Evolutionary conservation across 2,797 vertebrate genomes (phyloP).

Genomic region (Avahi laniger): DNA sequence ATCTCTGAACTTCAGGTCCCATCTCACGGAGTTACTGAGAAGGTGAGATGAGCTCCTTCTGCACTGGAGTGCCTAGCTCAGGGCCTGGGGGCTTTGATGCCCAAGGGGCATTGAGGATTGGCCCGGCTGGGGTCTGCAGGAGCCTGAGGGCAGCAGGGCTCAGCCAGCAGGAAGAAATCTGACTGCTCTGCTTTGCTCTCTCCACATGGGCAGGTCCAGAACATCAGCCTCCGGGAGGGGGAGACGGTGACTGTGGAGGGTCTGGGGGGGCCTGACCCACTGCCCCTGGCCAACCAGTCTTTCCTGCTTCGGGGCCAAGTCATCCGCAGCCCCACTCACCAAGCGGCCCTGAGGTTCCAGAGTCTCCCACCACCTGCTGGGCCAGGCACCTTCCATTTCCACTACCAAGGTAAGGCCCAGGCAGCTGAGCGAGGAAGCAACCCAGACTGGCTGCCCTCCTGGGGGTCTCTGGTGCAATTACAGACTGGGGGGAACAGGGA

Average conservation of each 20-base stretch:
- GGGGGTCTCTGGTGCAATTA: neutral
- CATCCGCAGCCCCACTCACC: slow-evolving; percentile 95
- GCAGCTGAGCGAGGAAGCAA: neutral
- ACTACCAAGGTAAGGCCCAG: slow-evolving; percentile 92
- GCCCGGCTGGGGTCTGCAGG: neutral
- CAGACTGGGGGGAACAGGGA: neutral
- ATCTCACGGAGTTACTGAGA: neutral
- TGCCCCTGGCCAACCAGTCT: slow-evolving; percentile 94
- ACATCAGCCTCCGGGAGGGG: slow-evolving; percentile 91
- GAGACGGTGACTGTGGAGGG: slow-evolving; percentile 93
- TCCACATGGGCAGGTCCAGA: slow-evolving; percentile 89
- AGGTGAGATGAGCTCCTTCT: neutral
- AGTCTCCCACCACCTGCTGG: slow-evolving; percentile 86
- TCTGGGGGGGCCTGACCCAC: slow-evolving; percentile 89
- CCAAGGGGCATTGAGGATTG: neutral
- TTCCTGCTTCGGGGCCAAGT: slow-evolving; percentile 93
- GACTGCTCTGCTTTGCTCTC: slow-evolving; percentile 48
- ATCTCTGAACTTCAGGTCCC: slow-evolving; percentile 2
- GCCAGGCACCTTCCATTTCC: slow-evolving; percentile 90
- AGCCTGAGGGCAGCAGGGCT: neutral
- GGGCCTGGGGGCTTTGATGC: neutral
- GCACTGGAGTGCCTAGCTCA: neutral
- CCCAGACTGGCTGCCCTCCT: neutral
- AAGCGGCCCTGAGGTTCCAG: slow-evolving; percentile 92
- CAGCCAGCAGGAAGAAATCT: neutral